Evolutionary conservation across 1,140 invertebrate species (phyloP).

Genomic region (Tribolium madens): DNA sequence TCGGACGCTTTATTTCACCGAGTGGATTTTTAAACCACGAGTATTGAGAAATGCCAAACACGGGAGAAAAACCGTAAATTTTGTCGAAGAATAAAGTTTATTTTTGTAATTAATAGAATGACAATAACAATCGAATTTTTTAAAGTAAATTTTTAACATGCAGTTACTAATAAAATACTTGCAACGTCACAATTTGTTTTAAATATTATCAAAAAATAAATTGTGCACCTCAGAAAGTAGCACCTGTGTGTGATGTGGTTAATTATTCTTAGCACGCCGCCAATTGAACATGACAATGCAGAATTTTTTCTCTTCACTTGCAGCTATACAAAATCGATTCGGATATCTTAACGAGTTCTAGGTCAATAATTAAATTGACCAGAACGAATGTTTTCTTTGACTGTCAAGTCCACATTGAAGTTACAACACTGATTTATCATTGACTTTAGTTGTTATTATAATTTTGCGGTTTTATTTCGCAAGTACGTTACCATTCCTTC

Average conservation of each 20-base stretch:
- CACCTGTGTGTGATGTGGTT: background rate
- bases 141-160: constrained; percentile 2
- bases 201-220: constrained; percentile 17
- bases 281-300: background rate
- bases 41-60: too few species aligned
- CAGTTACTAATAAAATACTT: background rate
- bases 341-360: constrained; percentile 20
- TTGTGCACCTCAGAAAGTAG: background rate
- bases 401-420: constrained; percentile 9
- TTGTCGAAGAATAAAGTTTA: too few species aligned
- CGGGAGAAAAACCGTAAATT: too few species aligned
- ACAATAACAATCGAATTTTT: background rate
- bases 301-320: background rate
- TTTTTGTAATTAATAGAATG: background rate
- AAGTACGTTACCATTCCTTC: constrained; percentile 25
- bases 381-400: constrained; percentile 13
- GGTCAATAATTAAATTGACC: constrained; percentile 3
- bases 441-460: background rate
- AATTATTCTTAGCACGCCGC: background rate
- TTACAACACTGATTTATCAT: constrained; percentile 17
- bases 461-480: constrained; percentile 21
- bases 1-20: too few species aligned
- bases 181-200: constrained; percentile 11
- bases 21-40: too few species aligned
- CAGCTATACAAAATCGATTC: constrained; percentile 7